phyloP scores from a whole-genome alignment of 2,888 invertebrate species.

The Enchytraeus crypticus region DNA sequence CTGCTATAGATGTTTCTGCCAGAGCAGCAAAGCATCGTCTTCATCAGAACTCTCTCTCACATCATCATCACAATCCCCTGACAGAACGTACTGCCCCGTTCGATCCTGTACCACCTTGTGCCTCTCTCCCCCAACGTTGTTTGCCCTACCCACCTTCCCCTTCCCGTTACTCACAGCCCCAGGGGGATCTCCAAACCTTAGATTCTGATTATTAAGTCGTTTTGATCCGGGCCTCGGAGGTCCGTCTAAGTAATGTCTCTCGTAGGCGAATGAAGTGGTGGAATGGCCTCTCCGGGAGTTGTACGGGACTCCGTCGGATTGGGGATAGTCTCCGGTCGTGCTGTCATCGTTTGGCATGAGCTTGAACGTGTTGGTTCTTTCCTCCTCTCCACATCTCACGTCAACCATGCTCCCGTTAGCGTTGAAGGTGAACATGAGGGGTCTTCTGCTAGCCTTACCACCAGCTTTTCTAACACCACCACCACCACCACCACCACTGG shows the following conservation, averaged over 20 bases:
- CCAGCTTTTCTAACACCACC: neutral
- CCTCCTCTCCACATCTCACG: slow-evolving; percentile 21
- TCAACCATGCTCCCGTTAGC: slow-evolving; percentile 29
- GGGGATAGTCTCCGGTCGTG: neutral
- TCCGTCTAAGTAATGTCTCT: neutral
- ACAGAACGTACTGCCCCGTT: neutral
- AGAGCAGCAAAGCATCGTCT: slow-evolving; percentile 20
- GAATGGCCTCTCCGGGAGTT: neutral
- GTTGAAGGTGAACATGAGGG: slow-evolving; percentile 23
- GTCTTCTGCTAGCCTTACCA: slow-evolving; percentile 4
- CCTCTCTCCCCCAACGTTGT: neutral
- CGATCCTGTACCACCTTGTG: neutral
- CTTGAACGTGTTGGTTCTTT: slow-evolving; percentile 19
- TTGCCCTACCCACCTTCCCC: neutral
- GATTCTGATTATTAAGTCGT: neutral
- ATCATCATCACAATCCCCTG: neutral
- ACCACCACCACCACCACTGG: too few relatives aligned
- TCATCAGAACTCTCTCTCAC: slow-evolving; percentile 7
- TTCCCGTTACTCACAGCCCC: too few relatives aligned
- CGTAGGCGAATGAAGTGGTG: neutral
- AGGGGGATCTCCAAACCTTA: neutral
- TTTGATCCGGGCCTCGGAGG: neutral
- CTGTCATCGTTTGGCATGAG: neutral
- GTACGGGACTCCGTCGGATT: neutral
- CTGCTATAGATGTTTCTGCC: slow-evolving; percentile 14